Percentiles rank a stretch among this genome's conserved stretches.
Evolutionary conservation across 2,113 vertebrate genomes (phyloP).

Genomic region (Struthio camelus): DNA sequence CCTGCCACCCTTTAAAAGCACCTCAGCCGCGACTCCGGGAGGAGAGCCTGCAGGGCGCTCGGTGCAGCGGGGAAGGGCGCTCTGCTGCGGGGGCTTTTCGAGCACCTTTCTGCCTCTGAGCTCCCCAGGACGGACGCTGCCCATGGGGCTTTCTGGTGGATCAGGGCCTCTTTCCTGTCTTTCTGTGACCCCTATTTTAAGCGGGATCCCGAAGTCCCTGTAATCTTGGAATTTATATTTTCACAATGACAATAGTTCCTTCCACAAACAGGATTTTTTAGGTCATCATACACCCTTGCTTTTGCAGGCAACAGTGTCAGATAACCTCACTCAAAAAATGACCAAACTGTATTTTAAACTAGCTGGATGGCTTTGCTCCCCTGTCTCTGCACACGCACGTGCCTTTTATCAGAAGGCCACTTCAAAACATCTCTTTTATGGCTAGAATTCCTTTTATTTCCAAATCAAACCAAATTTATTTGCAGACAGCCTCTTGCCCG

Average conservation of each 20-base stretch:
- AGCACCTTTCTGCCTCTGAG: not conserved
- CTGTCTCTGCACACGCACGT: not conserved
- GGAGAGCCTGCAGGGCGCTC: not conserved
- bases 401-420: not conserved
- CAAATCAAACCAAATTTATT: not conserved
- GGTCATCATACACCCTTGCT: not conserved
- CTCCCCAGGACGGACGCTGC: not conserved
- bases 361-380: not conserved
- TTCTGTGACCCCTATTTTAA: accelerated
- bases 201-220: not conserved
- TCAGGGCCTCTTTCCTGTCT: not conserved
- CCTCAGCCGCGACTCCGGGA: not conserved
- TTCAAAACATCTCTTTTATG: not conserved
- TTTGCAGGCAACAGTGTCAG: not conserved
- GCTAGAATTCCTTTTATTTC: not conserved
- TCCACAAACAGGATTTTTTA: not conserved
- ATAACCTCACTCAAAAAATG: conserved; percentile 47
- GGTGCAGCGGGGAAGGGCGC: not conserved
- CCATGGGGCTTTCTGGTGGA: not conserved
- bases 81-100: not conserved
- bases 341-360: conserved; percentile 15
- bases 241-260: not conserved
- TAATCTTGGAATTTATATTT: not conserved
- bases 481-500: not conserved
- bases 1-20: not conserved